A percentile compares a stretch with the other conserved stretches of the same genome.
phyloP scores from a whole-genome alignment of 1,140 invertebrate genomes.

The Notospermus geniculatus region DNA sequence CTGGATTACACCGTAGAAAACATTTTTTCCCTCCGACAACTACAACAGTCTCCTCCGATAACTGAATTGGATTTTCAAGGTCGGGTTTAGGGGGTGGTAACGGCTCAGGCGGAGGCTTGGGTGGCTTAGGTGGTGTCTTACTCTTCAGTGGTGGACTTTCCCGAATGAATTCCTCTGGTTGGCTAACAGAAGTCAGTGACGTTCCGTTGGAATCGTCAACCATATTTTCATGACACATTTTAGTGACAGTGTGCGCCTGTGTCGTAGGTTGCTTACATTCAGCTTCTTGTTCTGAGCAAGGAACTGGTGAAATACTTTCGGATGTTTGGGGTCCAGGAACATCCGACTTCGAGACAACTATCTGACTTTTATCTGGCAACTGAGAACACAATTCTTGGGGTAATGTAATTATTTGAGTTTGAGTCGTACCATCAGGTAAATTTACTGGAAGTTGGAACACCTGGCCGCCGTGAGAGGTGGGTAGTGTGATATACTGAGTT shows the following conservation, averaged over 20 bases:
- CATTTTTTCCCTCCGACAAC: conserved; percentile 53
- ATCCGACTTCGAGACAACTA: no score
- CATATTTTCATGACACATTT: no score
- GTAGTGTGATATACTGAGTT: not conserved
- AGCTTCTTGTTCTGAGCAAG: no score
- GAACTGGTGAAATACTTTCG: no score
- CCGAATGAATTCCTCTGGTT: no score
- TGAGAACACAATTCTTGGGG: conserved; percentile 7
- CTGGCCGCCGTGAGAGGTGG: not conserved
- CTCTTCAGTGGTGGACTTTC: not conserved
- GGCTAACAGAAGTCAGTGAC: no score
- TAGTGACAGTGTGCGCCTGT: no score
- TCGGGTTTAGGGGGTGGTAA: conserved; percentile 30
- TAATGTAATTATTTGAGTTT: conserved; percentile 11
- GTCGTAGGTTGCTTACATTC: no score
- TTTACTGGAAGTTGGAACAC: not conserved
- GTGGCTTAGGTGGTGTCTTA: not conserved
- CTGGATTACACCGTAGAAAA: conserved; percentile 46
- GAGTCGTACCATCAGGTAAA: conserved; percentile 3
- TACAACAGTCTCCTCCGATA: conserved; percentile 45
- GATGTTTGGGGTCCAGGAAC: no score
- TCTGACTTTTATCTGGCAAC: not conserved
- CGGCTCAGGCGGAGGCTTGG: conserved; percentile 1
- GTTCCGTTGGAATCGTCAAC: no score
- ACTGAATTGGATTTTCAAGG: conserved; percentile 45